phyloP scores from a whole-genome alignment of 2,888 invertebrate species.

The Omphaloscelis lunosa region DNA sequence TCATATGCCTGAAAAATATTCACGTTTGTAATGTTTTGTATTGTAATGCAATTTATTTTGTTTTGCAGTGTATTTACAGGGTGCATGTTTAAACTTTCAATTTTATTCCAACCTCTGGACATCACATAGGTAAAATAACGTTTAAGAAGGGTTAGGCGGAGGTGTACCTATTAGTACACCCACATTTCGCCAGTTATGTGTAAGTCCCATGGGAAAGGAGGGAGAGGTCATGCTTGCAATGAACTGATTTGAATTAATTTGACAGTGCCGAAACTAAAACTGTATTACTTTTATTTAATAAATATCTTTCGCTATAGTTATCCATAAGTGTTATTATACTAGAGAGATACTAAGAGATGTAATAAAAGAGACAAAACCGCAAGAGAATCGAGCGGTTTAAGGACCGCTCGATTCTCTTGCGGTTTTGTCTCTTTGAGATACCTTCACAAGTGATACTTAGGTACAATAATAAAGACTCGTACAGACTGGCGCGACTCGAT shows the following conservation, averaged over 20 bases:
- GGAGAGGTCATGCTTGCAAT: neutral
- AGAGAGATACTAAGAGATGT: neutral
- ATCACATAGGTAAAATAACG: neutral
- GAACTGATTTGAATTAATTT: neutral
- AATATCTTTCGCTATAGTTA: neutral
- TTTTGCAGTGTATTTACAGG: neutral
- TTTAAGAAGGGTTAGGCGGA: no score
- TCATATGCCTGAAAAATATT: neutral
- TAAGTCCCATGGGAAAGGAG: no score
- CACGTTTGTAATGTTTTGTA: neutral
- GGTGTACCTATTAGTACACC: no score
- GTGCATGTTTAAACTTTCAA: neutral
- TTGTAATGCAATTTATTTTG: neutral
- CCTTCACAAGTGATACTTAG: no score
- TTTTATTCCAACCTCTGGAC: neutral
- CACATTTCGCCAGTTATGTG: no score
- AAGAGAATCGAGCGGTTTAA: no score
- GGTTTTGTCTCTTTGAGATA: no score
- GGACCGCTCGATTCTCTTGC: no score
- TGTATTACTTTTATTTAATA: neutral
- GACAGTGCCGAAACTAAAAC: neutral
- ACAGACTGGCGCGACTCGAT: no score
- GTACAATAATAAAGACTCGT: neutral
- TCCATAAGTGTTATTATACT: neutral
- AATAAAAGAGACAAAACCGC: neutral